Evolutionary conservation across 2,113 vertebrate genomes (phyloP), one percentile per base, ranked within the genome.

Genomic region (Mirza zaza): DNA sequence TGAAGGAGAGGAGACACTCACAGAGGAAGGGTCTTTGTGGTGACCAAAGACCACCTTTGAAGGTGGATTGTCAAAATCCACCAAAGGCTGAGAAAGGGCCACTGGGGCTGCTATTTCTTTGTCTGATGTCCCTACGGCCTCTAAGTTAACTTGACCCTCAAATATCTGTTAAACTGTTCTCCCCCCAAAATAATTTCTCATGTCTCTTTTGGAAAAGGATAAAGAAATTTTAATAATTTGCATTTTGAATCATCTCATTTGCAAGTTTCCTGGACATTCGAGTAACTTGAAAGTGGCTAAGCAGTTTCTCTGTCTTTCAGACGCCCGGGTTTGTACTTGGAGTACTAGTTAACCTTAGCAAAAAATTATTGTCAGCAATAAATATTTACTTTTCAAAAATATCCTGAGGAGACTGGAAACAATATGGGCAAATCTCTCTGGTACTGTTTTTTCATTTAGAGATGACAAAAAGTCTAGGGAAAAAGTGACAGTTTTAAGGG

Each of bases 401-500:
- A 97, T 98, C 96, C 97, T 96, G 91, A 88, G 98, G 96, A 96
- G 96, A 85, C 85, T 98, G 92, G 97, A 98, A 98, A 95, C 92
- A 97, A 95, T 98, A 98, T 84, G 97, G 97, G 90, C 97, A 97
- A 98, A 90, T 97, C 97, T 91, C 97, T 84, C 92, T 50, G n/a
- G 85, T 70, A 97, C 97, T 98, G 98, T 98, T 98, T 98, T 97
- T 98, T 96, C 97, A 97, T 98, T 98, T 97, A 98, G 97, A 98
- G 97, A 98, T 98, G 98, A 98, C 97, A 98, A 98, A 98, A 98
- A 97, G 96, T 97, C 98, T 70, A 81, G 90, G 85, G 93, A 0
- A 63, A 84, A 94, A 98, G 96, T 97, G 98, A 98, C 98, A 98
- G 98, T 97, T 99, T 99, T 98, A 99, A 98, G 98, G 97, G 98